Evolutionary conservation across 1,140 invertebrate species (phyloP).

Genomic region (Nymphalis io): DNA sequence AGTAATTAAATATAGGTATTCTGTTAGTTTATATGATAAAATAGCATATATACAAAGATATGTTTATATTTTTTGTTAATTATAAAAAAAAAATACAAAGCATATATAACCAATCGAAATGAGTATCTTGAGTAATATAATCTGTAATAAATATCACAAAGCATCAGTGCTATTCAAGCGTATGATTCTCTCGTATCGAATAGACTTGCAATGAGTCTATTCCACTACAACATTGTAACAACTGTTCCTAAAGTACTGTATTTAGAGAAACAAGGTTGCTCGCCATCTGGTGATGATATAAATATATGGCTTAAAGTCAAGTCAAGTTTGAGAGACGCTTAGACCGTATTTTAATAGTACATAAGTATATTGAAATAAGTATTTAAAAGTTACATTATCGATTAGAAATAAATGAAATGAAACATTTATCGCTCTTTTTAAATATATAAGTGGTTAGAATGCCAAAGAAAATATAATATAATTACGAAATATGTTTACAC

Average conservation of each 20-base stretch:
- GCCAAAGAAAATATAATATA: no score
- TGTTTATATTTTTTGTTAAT: no score
- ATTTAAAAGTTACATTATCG: no score
- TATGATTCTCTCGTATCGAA: constrained; percentile 5
- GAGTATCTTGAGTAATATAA: background rate
- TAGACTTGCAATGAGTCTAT: background rate
- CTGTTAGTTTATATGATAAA: no score
- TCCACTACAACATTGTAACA: constrained; percentile 8
- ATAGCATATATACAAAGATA: no score
- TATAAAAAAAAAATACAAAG: no score
- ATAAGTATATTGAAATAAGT: no score
- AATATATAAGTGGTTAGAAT: no score
- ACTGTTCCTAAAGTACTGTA: constrained; percentile 12
- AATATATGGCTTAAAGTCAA: background rate
- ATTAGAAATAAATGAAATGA: no score
- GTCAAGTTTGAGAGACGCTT: background rate
- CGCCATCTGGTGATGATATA: constrained; percentile 15
- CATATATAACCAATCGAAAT: background rate
- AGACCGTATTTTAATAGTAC: background rate
- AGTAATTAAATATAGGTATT: no score
- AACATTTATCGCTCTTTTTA: no score
- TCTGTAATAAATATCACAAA: background rate
- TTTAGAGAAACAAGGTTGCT: constrained; percentile 24
- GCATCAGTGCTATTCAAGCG: background rate
- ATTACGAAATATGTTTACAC: no score